phyloP scores from a whole-genome alignment of 2,888 invertebrate species.

The Volucella bombylans region DNA sequence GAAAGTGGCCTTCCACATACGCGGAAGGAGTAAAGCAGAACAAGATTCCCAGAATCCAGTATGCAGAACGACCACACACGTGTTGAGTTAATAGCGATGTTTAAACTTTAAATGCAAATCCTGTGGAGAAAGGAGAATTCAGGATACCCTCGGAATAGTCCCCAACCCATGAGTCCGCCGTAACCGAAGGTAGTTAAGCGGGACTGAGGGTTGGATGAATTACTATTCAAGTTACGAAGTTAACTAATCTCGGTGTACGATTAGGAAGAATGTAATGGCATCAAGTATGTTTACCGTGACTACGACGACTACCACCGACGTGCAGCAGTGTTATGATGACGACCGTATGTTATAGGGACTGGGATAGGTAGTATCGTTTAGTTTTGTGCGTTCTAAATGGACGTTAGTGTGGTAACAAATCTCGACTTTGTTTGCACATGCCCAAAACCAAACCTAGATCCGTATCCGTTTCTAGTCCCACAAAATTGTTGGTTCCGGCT shows the following conservation, averaged over 20 bases:
- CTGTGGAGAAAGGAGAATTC: slow-evolving; percentile 43
- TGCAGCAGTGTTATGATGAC: slow-evolving; percentile 9
- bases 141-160: neutral
- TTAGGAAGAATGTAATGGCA: slow-evolving; percentile 57
- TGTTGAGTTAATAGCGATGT: slow-evolving; percentile 71
- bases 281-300: slow-evolving; percentile 21
- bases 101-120: slow-evolving; percentile 70
- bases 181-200: neutral
- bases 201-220: slow-evolving; percentile 31
- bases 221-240: slow-evolving; percentile 65
- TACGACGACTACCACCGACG: neutral
- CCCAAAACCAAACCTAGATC: too few species aligned
- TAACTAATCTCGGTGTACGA: slow-evolving; percentile 65
- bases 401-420: slow-evolving; percentile 50
- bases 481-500: too few species aligned
- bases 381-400: slow-evolving; percentile 14
- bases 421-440: slow-evolving; percentile 44
- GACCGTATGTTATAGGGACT: neutral
- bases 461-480: too few species aligned
- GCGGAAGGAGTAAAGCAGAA: neutral
- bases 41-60: neutral
- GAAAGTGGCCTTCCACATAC: neutral
- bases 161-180: neutral
- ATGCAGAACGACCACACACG: slow-evolving; percentile 42
- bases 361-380: slow-evolving; percentile 5